Evolutionary conservation across 2,113 vertebrate genomes (phyloP).

Genomic region (Eubucco bourcierii): DNA sequence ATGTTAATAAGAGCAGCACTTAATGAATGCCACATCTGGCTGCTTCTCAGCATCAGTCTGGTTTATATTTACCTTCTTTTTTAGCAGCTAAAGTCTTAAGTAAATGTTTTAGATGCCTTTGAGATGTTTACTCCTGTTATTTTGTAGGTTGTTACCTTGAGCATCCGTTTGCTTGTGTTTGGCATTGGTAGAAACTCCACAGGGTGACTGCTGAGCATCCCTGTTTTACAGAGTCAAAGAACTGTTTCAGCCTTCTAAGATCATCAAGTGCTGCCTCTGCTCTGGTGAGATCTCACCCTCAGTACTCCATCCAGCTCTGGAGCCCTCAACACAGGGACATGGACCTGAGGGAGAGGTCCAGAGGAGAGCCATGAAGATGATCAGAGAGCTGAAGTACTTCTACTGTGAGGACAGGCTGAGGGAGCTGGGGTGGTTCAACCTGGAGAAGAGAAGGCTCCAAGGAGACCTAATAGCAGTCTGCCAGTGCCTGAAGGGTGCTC

Average conservation of each 20-base stretch:
- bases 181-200: background rate
- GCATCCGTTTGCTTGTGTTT: background rate
- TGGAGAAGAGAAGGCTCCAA: too few relatives aligned
- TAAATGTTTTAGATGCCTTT: background rate
- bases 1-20: background rate
- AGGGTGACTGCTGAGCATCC: background rate
- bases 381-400: background rate
- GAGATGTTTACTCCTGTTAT: background rate
- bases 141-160: background rate
- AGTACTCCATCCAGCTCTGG: too few relatives aligned
- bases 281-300: too few relatives aligned
- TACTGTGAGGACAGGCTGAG: too few relatives aligned
- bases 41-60: background rate
- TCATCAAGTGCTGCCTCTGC: too few relatives aligned
- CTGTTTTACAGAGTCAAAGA: rapidly evolving
- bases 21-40: background rate
- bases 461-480: too few relatives aligned
- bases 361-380: too few relatives aligned
- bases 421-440: too few relatives aligned
- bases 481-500: too few relatives aligned
- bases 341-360: too few relatives aligned
- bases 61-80: background rate
- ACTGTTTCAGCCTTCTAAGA: too few relatives aligned
- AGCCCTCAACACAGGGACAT: too few relatives aligned
- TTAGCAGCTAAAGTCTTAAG: background rate